Evolutionary conservation across 1,140 invertebrate genomes (phyloP).

Genomic region (Brachionus sp.): DNA sequence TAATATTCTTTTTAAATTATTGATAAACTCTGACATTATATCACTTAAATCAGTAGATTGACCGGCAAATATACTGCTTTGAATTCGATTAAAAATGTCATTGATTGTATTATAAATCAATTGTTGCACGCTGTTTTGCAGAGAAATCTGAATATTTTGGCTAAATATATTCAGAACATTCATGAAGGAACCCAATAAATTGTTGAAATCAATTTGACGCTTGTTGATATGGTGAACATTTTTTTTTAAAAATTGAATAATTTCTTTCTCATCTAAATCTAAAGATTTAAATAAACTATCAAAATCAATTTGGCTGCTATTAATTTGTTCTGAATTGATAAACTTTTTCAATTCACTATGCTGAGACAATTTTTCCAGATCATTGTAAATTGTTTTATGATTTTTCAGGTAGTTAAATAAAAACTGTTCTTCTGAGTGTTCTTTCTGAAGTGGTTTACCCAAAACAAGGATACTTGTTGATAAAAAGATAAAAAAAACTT

Average conservation of each 20-base stretch:
- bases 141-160: neutral
- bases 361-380: neutral
- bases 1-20: neutral
- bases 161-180: neutral
- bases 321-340: neutral
- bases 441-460: neutral
- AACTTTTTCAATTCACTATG: neutral
- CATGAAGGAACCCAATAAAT: neutral
- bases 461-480: neutral
- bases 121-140: constrained; percentile 1
- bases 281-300: neutral
- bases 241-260: neutral
- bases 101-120: constrained; percentile 4
- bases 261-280: neutral
- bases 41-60: constrained; percentile 2
- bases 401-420: neutral
- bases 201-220: neutral
- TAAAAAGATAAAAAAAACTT: neutral
- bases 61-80: constrained; percentile 8
- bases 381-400: neutral
- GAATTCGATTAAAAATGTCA: neutral
- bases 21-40: neutral
- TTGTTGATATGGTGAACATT: neutral
- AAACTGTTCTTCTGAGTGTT: neutral
- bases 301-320: neutral